Base-by-base conservation (phyloP, 2,797 vertebrate genomes). In the Propithecus deckenii region DNA sequence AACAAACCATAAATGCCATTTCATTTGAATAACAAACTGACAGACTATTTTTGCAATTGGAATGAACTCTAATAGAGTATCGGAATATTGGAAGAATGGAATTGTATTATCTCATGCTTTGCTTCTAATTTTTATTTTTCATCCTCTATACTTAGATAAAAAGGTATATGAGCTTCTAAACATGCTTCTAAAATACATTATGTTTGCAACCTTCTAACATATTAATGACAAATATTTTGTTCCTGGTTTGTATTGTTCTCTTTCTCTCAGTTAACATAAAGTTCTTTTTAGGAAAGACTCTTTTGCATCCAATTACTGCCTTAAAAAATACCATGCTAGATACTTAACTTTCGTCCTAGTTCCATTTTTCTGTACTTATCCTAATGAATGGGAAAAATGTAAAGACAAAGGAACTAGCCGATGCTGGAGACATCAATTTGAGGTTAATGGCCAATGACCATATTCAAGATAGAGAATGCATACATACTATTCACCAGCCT, bases 401-500 rank as follows among this genome's bases (percentile, higher is more conserved):
- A 23, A 63, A 76, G 50, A 14, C 9, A 63, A 76, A 72, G 1
- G 1, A 1, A 48, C 1, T 8, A 32, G 12, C 1, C 25, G 57
- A 20, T 35, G 8, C 5, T 35, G 15, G 41, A 69, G 15, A 80
- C 23, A 72, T 4, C 0, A 5, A 3, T 41, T 67, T 48, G 13
- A 30, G 4, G 23, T 46, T 55, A 32, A 63, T 2, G 3, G 35
- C 2, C 61, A 79, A 78, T 38, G 43, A 52, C 50, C 3, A 71
- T 5, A n/a, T 55, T 85, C 22, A 63, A 93, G 35, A 57, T 4
- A 13, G 28, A 67, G 32, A 55, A 18, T 41, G 15, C 15, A 32
- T 28, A 71, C 0, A n/a, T 65, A 12, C 0, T 5, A 71, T 23
- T 52, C 2, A 30, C 2, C 5, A 38, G 10, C 8, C 3, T 72